phyloP scores from a whole-genome alignment of 2,113 vertebrate genomes.

The Sterna hirundo region DNA sequence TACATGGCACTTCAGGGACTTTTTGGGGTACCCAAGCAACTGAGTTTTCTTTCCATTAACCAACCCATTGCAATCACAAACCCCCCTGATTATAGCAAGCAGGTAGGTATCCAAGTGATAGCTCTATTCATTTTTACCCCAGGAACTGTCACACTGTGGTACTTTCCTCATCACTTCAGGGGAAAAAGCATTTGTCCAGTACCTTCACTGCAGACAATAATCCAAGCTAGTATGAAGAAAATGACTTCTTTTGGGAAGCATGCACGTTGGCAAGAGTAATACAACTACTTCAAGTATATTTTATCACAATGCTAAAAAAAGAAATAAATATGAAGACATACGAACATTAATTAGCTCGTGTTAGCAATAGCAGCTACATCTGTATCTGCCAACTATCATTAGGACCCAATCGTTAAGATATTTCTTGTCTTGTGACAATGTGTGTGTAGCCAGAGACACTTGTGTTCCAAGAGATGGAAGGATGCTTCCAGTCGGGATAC shows the following conservation, averaged over 20 bases:
- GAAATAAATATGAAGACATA: not conserved
- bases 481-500: not conserved
- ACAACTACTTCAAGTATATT: not conserved
- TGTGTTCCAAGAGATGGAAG: not conserved
- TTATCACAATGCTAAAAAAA: not conserved
- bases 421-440: accelerated
- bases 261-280: not conserved
- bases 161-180: not conserved
- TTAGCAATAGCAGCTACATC: not conserved
- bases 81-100: not conserved
- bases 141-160: not conserved
- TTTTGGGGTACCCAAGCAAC: not conserved
- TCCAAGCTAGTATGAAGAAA: not conserved
- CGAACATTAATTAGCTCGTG: not conserved
- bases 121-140: not conserved
- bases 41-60: not conserved
- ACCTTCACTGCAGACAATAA: not conserved
- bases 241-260: not conserved
- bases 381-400: not conserved
- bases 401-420: not conserved
- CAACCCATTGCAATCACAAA: not conserved
- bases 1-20: not conserved
- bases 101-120: not conserved
- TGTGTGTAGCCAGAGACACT: not conserved
- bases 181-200: not conserved